These are phyloP conservation scores for Ommatoiulus sabulosus DNA, from an alignment of 2,888 invertebrate genomes.

Conservation along the genomic window DNA sequence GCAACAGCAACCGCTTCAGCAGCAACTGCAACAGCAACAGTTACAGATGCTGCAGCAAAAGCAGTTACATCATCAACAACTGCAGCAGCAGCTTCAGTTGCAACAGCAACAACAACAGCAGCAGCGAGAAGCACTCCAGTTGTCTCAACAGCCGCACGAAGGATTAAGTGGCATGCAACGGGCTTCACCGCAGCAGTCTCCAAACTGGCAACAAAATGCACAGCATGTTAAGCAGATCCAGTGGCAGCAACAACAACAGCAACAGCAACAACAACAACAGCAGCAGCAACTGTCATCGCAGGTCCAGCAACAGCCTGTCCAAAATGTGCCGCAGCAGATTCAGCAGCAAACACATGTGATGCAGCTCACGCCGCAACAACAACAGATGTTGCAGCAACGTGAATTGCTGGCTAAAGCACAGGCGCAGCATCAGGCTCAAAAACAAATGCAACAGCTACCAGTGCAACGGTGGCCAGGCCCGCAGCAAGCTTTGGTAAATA, in stretches of 20 bases:
- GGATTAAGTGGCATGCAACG: slow-evolving; percentile 69
- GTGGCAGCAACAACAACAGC: slow-evolving; percentile 47
- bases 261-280: slow-evolving; percentile 56
- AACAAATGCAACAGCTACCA: slow-evolving; percentile 49
- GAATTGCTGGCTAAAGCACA: slow-evolving; percentile 34
- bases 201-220: slow-evolving; percentile 34
- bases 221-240: slow-evolving; percentile 41
- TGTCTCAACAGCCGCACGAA: slow-evolving; percentile 71
- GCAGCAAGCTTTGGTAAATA: slow-evolving; percentile 1
- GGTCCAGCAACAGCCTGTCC: slow-evolving; percentile 49
- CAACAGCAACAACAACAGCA: slow-evolving; percentile 64
- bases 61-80: slow-evolving; percentile 60
- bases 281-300: slow-evolving; percentile 47
- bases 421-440: slow-evolving; percentile 41
- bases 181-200: slow-evolving; percentile 63
- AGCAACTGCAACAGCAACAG: slow-evolving; percentile 58
- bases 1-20: slow-evolving; percentile 60
- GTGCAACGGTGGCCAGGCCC: neutral
- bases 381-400: slow-evolving; percentile 45
- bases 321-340: slow-evolving; percentile 51
- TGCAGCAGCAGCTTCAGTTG: slow-evolving; percentile 60
- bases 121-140: slow-evolving; percentile 63
- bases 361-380: slow-evolving; percentile 56
- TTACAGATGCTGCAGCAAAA: slow-evolving; percentile 60
- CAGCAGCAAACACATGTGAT: neutral